Evolutionary conservation across 2,888 invertebrate species (phyloP).

Genomic region (Mycalesis mineus): DNA sequence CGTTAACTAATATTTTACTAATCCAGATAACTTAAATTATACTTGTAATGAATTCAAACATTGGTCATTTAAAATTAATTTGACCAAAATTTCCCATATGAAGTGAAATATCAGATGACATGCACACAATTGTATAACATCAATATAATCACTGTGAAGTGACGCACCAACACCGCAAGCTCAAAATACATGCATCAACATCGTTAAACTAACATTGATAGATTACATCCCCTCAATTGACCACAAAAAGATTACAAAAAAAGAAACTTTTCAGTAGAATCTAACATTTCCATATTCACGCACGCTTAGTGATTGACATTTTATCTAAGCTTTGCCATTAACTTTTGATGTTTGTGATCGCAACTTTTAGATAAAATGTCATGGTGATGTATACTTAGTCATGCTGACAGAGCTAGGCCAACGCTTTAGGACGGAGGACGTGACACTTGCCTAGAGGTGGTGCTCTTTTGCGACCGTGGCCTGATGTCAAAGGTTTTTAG

Average conservation of each 20-base stretch:
- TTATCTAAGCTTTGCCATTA: not conserved
- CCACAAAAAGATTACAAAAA: not conserved
- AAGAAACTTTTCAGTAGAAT: not conserved
- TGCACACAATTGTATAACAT: constrained; percentile 10
- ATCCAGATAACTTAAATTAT: too few relatives aligned
- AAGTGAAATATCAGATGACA: not conserved
- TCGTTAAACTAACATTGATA: not conserved
- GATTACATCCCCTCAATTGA: not conserved
- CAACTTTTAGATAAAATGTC: constrained; percentile 15
- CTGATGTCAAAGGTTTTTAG: constrained; percentile 67
- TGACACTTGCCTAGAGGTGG: constrained; percentile 70
- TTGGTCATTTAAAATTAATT: too few relatives aligned
- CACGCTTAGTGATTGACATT: not conserved
- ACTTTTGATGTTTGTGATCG: not conserved
- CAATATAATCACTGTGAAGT: not conserved
- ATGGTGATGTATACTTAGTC: constrained; percentile 25
- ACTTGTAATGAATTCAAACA: too few relatives aligned
- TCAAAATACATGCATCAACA: constrained; percentile 15
- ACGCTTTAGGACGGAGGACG: constrained; percentile 50
- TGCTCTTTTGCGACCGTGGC: constrained; percentile 63
- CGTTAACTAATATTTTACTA: too few relatives aligned
- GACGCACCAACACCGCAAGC: constrained; percentile 24
- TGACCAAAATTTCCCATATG: not conserved
- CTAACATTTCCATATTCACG: not conserved
- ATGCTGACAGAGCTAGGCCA: constrained; percentile 81